These are phyloP conservation scores for Nannoperca obscura DNA, from an alignment of 2,797 vertebrate genomes.

Conservation along the genomic window DNA sequence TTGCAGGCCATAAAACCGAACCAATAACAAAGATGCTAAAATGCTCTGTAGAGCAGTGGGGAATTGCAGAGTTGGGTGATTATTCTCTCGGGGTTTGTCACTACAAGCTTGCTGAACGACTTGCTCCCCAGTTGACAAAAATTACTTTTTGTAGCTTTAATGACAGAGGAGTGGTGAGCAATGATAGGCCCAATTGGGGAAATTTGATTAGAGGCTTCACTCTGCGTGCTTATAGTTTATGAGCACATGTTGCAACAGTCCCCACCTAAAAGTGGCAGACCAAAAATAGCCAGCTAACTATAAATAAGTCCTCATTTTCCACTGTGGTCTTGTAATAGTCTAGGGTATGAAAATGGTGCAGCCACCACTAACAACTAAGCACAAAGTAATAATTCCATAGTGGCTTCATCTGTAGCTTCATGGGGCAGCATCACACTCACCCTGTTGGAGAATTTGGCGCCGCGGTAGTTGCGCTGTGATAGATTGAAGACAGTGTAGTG, in stretches of 20 bases:
- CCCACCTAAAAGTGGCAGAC: neutral
- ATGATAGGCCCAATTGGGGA: neutral
- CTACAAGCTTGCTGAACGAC: neutral
- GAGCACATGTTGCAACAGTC: neutral
- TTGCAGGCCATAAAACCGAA: neutral
- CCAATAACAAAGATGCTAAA: neutral
- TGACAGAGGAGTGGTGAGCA: neutral
- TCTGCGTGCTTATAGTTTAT: slow-evolving; percentile 14
- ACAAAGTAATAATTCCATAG: neutral
- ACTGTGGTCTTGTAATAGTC: slow-evolving; percentile 7
- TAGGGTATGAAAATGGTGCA: neutral
- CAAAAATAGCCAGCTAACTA: slow-evolving; percentile 21
- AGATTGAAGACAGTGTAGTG: slow-evolving; percentile 99
- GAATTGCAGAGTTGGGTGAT: neutral
- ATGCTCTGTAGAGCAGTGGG: neutral
- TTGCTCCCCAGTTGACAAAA: neutral
- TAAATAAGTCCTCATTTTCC: neutral
- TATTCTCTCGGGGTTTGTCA: neutral
- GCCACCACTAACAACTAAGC: neutral
- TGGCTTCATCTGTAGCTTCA: neutral
- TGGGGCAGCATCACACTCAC: slow-evolving; percentile 79
- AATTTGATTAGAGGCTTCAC: slow-evolving; percentile 22
- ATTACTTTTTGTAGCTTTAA: neutral
- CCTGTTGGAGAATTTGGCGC: slow-evolving; percentile 98
- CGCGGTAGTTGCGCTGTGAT: slow-evolving; percentile 96